Conservation (phyloP, 2,113 vertebrate genomes). For the Chaenocephalus aceratus region DNA sequence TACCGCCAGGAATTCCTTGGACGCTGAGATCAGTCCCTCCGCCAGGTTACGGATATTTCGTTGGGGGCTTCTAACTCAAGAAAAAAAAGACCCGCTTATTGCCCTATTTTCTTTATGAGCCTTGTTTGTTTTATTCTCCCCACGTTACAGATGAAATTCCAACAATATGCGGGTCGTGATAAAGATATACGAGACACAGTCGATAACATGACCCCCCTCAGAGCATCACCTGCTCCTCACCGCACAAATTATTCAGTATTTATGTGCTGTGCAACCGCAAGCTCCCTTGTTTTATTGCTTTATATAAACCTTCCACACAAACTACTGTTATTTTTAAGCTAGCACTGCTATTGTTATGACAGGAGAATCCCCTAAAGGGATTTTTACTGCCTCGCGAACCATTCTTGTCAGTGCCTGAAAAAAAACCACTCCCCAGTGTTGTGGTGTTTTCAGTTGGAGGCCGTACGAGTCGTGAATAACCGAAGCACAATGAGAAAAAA, state of each 20-base stretch:
- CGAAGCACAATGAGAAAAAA: conserved; percentile 62
- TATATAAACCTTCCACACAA: conserved; percentile 71
- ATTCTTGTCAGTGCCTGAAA: conserved; percentile 70
- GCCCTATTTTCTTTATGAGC: conserved; percentile 10
- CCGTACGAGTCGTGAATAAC: conserved; percentile 63
- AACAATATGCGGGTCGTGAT: conserved; percentile 19
- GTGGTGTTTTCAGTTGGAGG: conserved; percentile 67
- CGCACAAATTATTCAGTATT: conserved; percentile 67
- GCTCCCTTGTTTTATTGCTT: conserved; percentile 69
- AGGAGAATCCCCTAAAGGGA: conserved; percentile 75
- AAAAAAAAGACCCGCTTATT: background rate
- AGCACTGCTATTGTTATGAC: conserved; percentile 72
- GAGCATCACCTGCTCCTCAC: conserved; percentile 48
- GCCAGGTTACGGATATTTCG: conserved; percentile 11
- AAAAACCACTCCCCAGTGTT: conserved; percentile 53
- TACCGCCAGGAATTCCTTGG: conserved; percentile 54
- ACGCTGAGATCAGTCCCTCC: conserved; percentile 14
- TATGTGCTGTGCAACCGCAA: conserved; percentile 62
- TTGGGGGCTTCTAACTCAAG: background rate
- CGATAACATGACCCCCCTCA: conserved; percentile 46
- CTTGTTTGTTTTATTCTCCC: conserved; percentile 24
- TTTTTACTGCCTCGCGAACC: conserved; percentile 72
- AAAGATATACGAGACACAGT: conserved; percentile 46
- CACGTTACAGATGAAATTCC: conserved; percentile 1
- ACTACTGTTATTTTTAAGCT: conserved; percentile 73